These are phyloP conservation scores for Hymenochirus boettgeri DNA, from an alignment of 2,113 vertebrate species.

Conservation along the genomic window DNA sequence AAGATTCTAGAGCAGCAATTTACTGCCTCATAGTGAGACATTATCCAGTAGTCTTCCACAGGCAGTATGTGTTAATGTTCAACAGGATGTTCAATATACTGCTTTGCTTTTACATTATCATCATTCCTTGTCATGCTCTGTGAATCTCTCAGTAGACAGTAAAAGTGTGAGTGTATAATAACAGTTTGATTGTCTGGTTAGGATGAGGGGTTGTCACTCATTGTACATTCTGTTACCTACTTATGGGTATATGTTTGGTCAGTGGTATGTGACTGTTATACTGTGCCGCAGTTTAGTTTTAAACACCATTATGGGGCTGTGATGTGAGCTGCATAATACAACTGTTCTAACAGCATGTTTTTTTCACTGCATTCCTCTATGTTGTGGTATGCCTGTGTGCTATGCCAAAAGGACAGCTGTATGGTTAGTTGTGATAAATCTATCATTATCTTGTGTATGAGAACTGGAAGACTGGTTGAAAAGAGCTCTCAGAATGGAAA, in stretches of 20 bases:
- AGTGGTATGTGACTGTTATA: neutral
- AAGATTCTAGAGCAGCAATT: no score
- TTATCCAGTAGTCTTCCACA: no score
- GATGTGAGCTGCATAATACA: neutral
- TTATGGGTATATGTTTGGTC: neutral
- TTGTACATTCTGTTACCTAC: neutral
- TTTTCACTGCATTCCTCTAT: neutral
- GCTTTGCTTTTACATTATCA: neutral
- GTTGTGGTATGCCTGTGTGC: neutral
- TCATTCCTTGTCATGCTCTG: neutral
- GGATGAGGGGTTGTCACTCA: neutral
- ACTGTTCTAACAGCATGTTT: neutral
- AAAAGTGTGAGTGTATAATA: neutral
- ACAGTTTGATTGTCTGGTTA: neutral
- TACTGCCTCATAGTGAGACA: no score
- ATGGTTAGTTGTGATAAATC: conserved; percentile 1
- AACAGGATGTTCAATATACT: neutral
- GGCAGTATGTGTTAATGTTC: neutral
- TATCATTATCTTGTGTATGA: neutral
- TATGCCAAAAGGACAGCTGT: neutral
- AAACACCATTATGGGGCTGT: neutral
- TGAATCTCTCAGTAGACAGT: neutral
- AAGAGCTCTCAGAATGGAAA: no score
- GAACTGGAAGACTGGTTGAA: neutral
- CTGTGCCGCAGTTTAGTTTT: neutral